Evolutionary conservation across 2,113 vertebrate species (phyloP).

Genomic region (Butorides virescens): DNA sequence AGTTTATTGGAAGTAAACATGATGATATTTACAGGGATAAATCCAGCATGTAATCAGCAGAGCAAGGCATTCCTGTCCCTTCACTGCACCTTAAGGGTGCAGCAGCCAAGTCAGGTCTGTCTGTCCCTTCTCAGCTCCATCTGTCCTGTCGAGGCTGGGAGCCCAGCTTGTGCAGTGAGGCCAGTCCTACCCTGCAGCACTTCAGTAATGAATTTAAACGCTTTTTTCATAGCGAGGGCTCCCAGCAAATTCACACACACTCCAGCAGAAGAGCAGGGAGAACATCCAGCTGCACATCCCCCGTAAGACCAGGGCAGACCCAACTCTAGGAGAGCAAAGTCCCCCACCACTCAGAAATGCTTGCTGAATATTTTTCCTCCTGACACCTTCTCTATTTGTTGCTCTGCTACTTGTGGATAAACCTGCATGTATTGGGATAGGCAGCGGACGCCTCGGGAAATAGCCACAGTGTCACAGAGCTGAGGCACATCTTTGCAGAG

Average conservation of each 20-base stretch:
- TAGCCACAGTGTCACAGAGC: neutral
- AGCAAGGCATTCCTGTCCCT: neutral
- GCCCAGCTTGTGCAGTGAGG: neutral
- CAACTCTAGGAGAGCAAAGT: neutral
- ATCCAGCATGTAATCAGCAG: neutral
- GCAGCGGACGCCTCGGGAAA: neutral
- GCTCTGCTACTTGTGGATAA: neutral
- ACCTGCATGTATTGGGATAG: neutral
- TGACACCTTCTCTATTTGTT: neutral
- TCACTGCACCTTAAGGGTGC: neutral
- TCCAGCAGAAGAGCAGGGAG: neutral
- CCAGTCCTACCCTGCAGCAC: neutral
- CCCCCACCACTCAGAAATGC: neutral
- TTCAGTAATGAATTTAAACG: neutral
- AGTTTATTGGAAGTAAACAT: constrained; percentile 21
- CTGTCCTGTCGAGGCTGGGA: neutral
- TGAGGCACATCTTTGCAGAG: neutral
- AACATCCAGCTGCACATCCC: neutral
- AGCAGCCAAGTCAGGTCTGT: rapidly evolving
- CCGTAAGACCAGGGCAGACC: neutral
- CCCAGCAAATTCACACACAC: neutral
- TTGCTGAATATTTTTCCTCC: neutral
- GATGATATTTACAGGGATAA: neutral
- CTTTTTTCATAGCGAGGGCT: neutral
- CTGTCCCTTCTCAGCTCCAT: neutral